Base-by-base conservation (phyloP, 1,140 invertebrate genomes). In the Heliothis virescens region DNA sequence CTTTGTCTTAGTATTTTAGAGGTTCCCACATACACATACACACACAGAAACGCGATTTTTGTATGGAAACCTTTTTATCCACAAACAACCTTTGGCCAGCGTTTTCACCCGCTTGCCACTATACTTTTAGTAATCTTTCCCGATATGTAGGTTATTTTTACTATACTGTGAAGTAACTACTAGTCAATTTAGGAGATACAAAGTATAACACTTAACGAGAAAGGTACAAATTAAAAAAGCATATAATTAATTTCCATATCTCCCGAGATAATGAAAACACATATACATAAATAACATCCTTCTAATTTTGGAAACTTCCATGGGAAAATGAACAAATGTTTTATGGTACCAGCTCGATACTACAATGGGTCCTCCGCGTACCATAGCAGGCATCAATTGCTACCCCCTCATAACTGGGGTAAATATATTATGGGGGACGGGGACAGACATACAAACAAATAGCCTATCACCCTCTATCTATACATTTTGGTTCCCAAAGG, bases 401-500 rank as follows among this genome's bases (percentile, higher is more conserved):
- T 48, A 29, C 65, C 16, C 47, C 12, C 9, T 50, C 15, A 71
- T 18, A 18, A 52, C 67, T 26, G 48, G 67, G 67, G 67, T 71
- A 63, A 63, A 63, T 63, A 63, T 69, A 21, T 71, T 26, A 26
- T 53, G 63, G 10, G 41, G 3, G 7, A 65, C 0, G 52, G 48
- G 52, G 48, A 69, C 2, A 71, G 12, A 26, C 7, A 41, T 3
- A 52, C n/a, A n/a, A 71, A 52, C 67, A 67, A 48, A 48, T 11
- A 12, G 1, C 26, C 21, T n/a, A 7, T 71, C 67, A n/a, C 48
- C 29, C 18, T 47, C 34, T 1, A 4, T 9, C 47, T n/a, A 69
- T 47, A 69, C 47, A 18, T 69, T 65, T 65, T 26, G n/a, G 2
- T 53, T 69, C 65, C 65, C 65, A 69, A 53, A 21, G 65, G 65